Conservation (phyloP, 37 sponge, comb jelly and placozoan species). For the Halisarca cf. caerulea region DNA sequence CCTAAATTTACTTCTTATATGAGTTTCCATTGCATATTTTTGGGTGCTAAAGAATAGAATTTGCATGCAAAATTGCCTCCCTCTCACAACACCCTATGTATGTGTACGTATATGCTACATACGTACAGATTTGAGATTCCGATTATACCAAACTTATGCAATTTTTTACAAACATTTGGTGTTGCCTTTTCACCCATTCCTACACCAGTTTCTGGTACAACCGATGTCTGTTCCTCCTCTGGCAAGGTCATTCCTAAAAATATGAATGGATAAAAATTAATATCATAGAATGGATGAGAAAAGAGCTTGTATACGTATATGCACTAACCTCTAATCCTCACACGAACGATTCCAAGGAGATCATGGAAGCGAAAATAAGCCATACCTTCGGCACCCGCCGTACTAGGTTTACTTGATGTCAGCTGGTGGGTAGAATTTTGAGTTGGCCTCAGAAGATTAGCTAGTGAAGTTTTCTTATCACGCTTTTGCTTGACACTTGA, state of each 20-base stretch:
- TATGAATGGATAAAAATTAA: not conserved
- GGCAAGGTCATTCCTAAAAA: not conserved
- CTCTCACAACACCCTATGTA: too few species aligned
- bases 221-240: not conserved
- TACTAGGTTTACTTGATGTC: not conserved
- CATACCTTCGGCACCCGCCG: conserved; percentile 4
- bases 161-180: too few species aligned
- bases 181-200: too few species aligned
- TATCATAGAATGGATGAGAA: not conserved
- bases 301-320: not conserved
- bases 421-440: not conserved
- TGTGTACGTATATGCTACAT: too few species aligned
- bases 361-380: conserved; percentile 8
- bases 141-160: too few species aligned
- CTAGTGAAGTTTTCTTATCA: not conserved
- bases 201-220: not conserved
- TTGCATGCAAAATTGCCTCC: too few species aligned
- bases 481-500: not conserved
- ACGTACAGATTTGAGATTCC: too few species aligned
- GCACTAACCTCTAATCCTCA: not conserved
- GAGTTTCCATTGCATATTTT: too few species aligned
- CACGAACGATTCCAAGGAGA: conserved; percentile 5
- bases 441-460: conserved; percentile 21
- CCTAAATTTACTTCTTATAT: too few species aligned
- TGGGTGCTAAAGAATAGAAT: too few species aligned